A percentile compares a stretch with the other conserved stretches of the same genome.
Conservation (phyloP, 2,888 invertebrate species). For the Neocrepidodera transversa region DNA sequence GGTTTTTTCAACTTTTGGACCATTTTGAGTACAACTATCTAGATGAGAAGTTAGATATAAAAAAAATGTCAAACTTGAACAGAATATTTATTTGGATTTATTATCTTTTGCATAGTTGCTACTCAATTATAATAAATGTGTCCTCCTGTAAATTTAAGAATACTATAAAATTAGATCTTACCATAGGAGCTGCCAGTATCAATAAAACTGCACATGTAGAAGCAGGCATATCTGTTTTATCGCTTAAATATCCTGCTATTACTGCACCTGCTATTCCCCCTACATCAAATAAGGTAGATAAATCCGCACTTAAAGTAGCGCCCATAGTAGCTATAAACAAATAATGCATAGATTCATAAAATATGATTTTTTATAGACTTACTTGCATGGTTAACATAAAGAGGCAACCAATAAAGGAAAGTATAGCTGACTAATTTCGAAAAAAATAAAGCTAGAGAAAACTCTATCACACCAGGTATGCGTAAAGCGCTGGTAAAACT, state of each 20-base stretch:
- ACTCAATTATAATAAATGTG: no score
- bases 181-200: constrained; percentile 80
- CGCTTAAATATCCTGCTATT: constrained; percentile 84
- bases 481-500: constrained; percentile 78
- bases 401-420: constrained; percentile 95
- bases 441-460: constrained; percentile 91
- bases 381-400: constrained; percentile 87
- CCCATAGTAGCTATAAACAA: constrained; percentile 68
- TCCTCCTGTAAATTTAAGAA: no score
- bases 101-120: no score
- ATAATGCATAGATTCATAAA: constrained; percentile 5
- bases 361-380: constrained; percentile 59
- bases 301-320: constrained; percentile 74
- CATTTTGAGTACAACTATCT: no score
- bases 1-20: no score
- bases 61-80: no score
- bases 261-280: constrained; percentile 93
- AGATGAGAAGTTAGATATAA: no score
- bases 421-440: constrained; percentile 97
- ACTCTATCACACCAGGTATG: constrained; percentile 94
- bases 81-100: no score
- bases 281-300: constrained; percentile 85
- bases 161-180: constrained; percentile 58
- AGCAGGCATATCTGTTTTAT: constrained; percentile 84
- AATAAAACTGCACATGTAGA: constrained; percentile 87